Conservation (phyloP, 2,888 invertebrate genomes). For the Thecocarcelia acutangulata region DNA sequence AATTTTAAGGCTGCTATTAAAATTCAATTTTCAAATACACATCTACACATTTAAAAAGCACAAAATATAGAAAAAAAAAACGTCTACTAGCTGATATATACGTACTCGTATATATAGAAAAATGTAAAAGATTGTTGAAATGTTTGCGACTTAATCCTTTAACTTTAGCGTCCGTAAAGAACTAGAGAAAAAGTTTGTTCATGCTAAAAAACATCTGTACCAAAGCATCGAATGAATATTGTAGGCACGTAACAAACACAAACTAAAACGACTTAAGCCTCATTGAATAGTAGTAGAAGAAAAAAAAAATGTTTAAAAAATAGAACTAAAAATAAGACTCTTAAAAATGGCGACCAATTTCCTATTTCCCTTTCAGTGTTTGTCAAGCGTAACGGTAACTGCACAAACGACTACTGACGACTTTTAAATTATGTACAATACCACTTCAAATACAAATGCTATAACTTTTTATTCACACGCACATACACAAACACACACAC, state of each 20-base stretch:
- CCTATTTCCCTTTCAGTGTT: slow-evolving; percentile 52
- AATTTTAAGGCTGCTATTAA: background rate
- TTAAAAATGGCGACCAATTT: slow-evolving; percentile 67
- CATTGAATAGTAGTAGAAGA: no score
- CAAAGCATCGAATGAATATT: slow-evolving; percentile 10
- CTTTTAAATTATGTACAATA: background rate
- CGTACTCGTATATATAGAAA: background rate
- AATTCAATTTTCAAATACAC: slow-evolving; percentile 46
- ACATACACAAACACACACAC: slow-evolving; percentile 1
- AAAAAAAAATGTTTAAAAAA: background rate
- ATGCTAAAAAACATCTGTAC: slow-evolving; percentile 6
- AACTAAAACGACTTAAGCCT: slow-evolving; percentile 1
- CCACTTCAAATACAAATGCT: background rate
- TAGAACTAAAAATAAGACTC: slow-evolving; percentile 22
- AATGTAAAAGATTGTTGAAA: background rate
- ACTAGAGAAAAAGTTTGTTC: slow-evolving; percentile 5
- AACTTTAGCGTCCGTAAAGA: slow-evolving; percentile 16
- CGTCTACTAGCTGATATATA: slow-evolving; percentile 3
- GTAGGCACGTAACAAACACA: background rate
- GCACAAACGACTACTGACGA: slow-evolving; percentile 23
- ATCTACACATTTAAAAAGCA: slow-evolving; percentile 12
- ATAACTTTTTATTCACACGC: background rate
- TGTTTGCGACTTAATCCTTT: slow-evolving; percentile 42
- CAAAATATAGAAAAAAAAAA: background rate
- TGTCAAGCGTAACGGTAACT: slow-evolving; percentile 22